Evolutionary conservation across 2,797 vertebrate species (phyloP).

Genomic region (Gymnopithys bicolor): DNA sequence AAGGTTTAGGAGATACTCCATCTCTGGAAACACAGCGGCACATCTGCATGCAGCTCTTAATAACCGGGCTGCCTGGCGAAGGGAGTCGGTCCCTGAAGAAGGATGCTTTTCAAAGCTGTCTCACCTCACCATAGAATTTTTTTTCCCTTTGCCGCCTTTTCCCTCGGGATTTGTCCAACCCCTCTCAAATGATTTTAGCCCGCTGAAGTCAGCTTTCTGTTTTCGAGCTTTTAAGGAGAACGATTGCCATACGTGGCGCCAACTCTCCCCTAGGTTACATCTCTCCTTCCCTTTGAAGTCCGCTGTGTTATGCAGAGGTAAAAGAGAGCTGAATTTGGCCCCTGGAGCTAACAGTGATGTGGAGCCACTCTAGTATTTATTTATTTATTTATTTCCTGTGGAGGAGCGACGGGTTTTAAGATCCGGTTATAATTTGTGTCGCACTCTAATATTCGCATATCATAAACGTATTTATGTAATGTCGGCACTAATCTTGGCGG

Average conservation of each 20-base stretch:
- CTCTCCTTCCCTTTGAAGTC: slow-evolving; percentile 46
- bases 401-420: background rate
- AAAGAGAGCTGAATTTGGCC: slow-evolving; percentile 30
- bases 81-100: slow-evolving; percentile 39
- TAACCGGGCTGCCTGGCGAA: background rate
- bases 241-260: slow-evolving; percentile 27
- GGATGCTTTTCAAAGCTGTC: slow-evolving; percentile 63
- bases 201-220: slow-evolving; percentile 5
- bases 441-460: background rate
- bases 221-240: slow-evolving; percentile 19
- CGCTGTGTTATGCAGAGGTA: background rate
- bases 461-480: background rate
- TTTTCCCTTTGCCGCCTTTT: background rate
- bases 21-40: slow-evolving; percentile 63
- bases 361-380: background rate
- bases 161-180: background rate
- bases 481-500: background rate
- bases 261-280: slow-evolving; percentile 25
- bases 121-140: slow-evolving; percentile 9
- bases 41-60: slow-evolving; percentile 56
- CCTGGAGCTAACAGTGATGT: background rate
- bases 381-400: background rate
- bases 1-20: slow-evolving; percentile 57
- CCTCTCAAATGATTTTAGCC: background rate
- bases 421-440: background rate